Conservation (phyloP, 1,140 invertebrate genomes). For the Zophobas morio region DNA sequence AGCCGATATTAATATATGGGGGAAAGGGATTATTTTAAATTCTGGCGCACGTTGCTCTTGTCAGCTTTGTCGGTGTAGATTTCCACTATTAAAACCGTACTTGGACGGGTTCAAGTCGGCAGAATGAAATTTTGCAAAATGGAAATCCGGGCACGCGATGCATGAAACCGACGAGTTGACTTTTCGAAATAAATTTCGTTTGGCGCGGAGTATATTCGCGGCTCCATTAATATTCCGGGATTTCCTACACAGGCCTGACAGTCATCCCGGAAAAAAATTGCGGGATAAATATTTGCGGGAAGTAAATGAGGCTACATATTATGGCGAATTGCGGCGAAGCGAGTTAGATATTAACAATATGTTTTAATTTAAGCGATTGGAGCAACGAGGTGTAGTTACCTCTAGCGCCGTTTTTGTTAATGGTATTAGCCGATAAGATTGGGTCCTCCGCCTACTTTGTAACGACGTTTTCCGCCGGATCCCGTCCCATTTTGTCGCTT, state of each 20-base stretch:
- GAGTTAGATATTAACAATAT: conserved; percentile 19
- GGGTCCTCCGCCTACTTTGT: too few relatives aligned
- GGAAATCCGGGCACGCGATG: conserved; percentile 19
- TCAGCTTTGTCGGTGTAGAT: neutral
- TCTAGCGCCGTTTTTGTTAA: too few relatives aligned
- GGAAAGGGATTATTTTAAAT: conserved; percentile 22
- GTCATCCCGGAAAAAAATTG: conserved; percentile 30
- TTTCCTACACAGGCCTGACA: conserved; percentile 26
- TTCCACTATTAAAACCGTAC: conserved; percentile 6
- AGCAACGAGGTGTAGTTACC: neutral
- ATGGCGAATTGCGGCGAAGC: neutral
- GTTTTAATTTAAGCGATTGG: conserved; percentile 1
- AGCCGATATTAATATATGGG: conserved; percentile 19
- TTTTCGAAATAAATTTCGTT: conserved; percentile 34
- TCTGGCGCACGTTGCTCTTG: neutral
- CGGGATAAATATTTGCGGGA: conserved; percentile 26
- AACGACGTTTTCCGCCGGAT: too few relatives aligned
- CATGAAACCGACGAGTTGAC: conserved; percentile 18
- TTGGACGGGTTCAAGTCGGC: neutral
- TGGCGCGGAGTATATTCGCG: conserved; percentile 2
- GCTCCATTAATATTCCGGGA: conserved; percentile 40
- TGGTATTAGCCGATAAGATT: too few relatives aligned
- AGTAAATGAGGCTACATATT: conserved; percentile 30
- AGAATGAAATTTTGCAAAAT: conserved; percentile 15
- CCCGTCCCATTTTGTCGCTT: neutral